Conservation (phyloP, 2,113 vertebrate species). For the Pica pica region DNA sequence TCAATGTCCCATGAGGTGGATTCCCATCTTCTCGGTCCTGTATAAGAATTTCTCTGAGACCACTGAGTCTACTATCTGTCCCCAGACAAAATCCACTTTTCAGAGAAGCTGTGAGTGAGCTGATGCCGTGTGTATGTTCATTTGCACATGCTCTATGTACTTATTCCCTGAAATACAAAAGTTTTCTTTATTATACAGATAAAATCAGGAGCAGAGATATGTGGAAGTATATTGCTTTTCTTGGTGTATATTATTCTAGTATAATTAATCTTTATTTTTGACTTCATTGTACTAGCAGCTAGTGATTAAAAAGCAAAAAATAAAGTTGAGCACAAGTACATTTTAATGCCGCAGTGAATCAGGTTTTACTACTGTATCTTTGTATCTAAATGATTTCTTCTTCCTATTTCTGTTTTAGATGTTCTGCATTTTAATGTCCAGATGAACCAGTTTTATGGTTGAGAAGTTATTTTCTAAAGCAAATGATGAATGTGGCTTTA, state of each 20-base stretch:
- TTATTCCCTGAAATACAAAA: background rate
- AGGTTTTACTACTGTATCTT: background rate
- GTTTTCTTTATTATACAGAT: slow-evolving; percentile 23
- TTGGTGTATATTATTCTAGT: background rate
- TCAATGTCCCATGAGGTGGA: background rate
- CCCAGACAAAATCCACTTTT: background rate
- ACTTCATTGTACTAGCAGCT: background rate
- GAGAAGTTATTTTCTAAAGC: slow-evolving; percentile 6
- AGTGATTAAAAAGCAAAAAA: background rate
- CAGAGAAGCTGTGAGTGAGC: background rate
- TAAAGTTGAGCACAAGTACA: background rate
- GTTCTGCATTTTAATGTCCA: background rate
- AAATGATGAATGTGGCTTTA: slow-evolving; percentile 28
- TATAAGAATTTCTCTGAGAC: background rate
- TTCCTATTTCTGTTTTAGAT: background rate
- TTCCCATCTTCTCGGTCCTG: background rate
- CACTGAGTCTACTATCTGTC: background rate
- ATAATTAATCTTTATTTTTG: background rate
- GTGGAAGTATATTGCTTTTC: slow-evolving; percentile 8
- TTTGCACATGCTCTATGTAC: background rate
- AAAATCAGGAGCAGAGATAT: slow-evolving; percentile 7
- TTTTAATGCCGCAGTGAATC: background rate
- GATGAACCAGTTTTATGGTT: background rate
- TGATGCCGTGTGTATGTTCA: background rate
- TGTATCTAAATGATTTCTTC: slow-evolving; percentile 1